These are phyloP conservation scores for Mormyrus lacerda DNA, from an alignment of 2,113 vertebrate species.

Conservation along the genomic window DNA sequence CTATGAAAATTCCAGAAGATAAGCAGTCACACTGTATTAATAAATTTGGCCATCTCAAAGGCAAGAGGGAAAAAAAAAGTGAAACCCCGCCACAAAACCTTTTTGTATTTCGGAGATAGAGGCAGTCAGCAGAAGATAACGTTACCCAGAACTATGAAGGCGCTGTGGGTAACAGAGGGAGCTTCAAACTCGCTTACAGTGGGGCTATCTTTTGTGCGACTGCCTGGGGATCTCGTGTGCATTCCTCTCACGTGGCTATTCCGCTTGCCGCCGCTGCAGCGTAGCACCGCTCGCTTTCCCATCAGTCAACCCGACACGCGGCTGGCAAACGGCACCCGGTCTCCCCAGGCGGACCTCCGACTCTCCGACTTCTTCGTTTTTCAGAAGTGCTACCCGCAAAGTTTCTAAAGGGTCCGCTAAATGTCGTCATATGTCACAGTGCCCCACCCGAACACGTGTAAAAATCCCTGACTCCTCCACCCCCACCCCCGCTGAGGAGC, in stretches of 20 bases:
- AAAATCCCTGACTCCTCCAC: constrained; percentile 15
- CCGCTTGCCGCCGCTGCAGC: not conserved
- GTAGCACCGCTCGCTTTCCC: constrained; percentile 44
- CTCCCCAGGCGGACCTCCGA: constrained; percentile 21
- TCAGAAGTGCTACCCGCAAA: not conserved
- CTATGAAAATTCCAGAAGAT: not conserved
- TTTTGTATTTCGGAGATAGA: not conserved
- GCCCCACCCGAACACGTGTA: constrained; percentile 30
- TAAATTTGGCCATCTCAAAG: not conserved
- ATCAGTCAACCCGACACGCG: constrained; percentile 56
- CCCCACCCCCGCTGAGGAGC: constrained; percentile 41
- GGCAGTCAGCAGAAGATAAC: not conserved
- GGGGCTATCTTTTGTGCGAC: not conserved
- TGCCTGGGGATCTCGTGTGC: not conserved
- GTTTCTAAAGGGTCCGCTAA: constrained; percentile 29
- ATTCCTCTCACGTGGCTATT: not conserved
- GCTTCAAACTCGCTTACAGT: not conserved
- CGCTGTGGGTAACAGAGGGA: not conserved
- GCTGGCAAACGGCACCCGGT: constrained; percentile 60
- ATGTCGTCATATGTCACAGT: constrained; percentile 9
- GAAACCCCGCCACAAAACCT: not conserved
- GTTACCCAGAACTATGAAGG: not conserved
- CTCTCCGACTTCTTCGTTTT: not conserved
- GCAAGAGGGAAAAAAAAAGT: not conserved
- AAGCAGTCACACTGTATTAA: not conserved